phyloP scores from a whole-genome alignment of 37 sponge, comb jelly and placozoan genomes.

The Halichondria panicea region DNA sequence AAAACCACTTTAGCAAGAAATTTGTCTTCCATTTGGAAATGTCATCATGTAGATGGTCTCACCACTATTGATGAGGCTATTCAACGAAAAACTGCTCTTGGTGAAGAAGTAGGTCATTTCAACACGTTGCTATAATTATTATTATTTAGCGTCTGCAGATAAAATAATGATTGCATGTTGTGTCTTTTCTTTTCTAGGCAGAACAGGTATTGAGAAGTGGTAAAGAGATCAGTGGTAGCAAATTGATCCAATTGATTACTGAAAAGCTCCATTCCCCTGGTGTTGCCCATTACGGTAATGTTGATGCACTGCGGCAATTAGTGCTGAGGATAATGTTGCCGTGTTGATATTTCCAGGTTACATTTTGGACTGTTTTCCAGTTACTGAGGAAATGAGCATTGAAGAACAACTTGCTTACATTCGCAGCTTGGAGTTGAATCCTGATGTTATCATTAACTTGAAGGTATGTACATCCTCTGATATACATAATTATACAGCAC shows the following conservation, averaged over 20 bases:
- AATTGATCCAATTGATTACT: conserved; percentile 57
- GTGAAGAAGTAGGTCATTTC: conserved; percentile 31
- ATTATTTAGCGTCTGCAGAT: neutral
- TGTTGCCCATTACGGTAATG: conserved; percentile 80
- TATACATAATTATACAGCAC: neutral
- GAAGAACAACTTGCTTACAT: conserved; percentile 79
- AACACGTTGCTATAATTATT: neutral
- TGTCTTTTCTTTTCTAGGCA: conserved; percentile 35
- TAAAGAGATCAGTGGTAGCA: conserved; percentile 41
- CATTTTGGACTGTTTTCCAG: conserved; percentile 91
- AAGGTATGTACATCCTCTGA: conserved; percentile 62
- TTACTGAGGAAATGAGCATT: conserved; percentile 21
- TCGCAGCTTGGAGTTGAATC: conserved; percentile 45
- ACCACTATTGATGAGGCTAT: conserved; percentile 63
- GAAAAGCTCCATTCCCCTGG: conserved; percentile 63
- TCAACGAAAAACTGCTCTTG: conserved; percentile 35
- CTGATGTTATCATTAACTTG: conserved; percentile 92
- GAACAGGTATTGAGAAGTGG: conserved; percentile 46
- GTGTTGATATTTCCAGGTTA: conserved; percentile 59
- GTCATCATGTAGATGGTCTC: conserved; percentile 46
- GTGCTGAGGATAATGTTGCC: neutral
- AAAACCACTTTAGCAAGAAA: conserved; percentile 79
- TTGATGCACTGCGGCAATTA: neutral
- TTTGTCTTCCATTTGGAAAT: conserved; percentile 78
- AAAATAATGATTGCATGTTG: conserved; percentile 8